Base-by-base conservation (phyloP, 92 coral and sea anemone genomes). In the Parazoanthus darwini region DNA sequence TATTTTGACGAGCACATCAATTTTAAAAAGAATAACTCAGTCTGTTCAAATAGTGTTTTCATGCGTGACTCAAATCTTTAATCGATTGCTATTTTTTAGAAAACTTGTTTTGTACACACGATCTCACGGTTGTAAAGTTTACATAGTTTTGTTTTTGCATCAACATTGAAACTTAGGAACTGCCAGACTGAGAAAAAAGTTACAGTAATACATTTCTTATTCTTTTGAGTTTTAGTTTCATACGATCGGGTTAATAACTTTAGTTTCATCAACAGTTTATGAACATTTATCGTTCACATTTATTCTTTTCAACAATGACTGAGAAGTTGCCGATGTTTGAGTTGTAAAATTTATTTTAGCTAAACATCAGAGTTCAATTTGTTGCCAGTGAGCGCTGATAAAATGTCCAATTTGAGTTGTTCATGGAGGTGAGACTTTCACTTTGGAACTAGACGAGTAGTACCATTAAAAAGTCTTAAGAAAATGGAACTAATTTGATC, bases 41-140 rank as follows among this genome's bases (percentile, higher is more conserved):
- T 22, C 15, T 43, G 36, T 79, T 48, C 37, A 26, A 33, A 18
- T 48, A 29, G 37, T 71, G 80, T 84, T 84, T 46, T 48, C 79
- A 82, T 68, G 86, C 86, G 86, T 84, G 87, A 72, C 87, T 26
- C 68, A 48, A 25, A 35, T 14, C 77, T 5, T 73, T 46, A 39
- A 70, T 83, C 74, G 66, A 83, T 46, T 68, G 87, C 87, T 68
- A 70, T 68, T 70, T 29, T 71, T 14, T 48, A 70, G 3, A 25
- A 73, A 82, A 48, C 59, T 42, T 82, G 38, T 25, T 82, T 84
- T 84, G 43, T 14, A 84, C 79, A 68, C 79, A 26, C 77, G 44
- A 84, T 26, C 87, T 25, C 65, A 84, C 20, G 23, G 6, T 25
- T 67, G 18, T 20, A 59, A 35, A 35, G 37, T n/a, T 42, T 38